Conservation (phyloP, 2,888 invertebrate genomes). For the Mesodorylaimus sp. region DNA sequence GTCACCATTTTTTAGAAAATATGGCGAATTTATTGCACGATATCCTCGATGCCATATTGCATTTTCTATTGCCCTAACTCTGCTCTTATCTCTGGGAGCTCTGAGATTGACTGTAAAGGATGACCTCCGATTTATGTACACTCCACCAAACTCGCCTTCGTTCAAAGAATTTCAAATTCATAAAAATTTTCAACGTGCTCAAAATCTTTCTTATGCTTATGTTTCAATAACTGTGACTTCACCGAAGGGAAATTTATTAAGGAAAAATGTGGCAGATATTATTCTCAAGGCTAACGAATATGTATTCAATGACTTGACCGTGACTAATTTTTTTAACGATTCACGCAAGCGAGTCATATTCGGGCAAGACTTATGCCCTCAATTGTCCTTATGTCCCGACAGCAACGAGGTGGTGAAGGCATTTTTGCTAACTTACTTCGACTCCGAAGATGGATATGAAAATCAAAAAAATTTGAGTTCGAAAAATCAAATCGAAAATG, state of each 20-base stretch:
- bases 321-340: slow-evolving; percentile 13
- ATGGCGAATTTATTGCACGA: slow-evolving; percentile 3
- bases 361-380: slow-evolving; percentile 22
- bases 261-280: slow-evolving; percentile 15
- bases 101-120: slow-evolving; percentile 16
- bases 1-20: too few relatives aligned
- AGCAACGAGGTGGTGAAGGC: slow-evolving; percentile 17
- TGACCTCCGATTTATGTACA: slow-evolving; percentile 27
- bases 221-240: neutral
- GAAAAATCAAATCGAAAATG: too few relatives aligned
- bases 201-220: neutral
- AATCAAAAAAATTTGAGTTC: too few relatives aligned
- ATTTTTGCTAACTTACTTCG: slow-evolving; percentile 20
- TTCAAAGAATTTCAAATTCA: slow-evolving; percentile 25
- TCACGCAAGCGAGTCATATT: slow-evolving; percentile 14
- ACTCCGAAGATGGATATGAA: too few relatives aligned
- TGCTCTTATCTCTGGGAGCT: neutral
- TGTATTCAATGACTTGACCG: slow-evolving; percentile 23
- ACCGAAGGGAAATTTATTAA: neutral
- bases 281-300: slow-evolving; percentile 18
- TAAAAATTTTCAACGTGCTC: slow-evolving; percentile 14
- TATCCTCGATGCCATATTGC: slow-evolving; percentile 4
- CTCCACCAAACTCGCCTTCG: slow-evolving; percentile 23
- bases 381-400: slow-evolving; percentile 20
- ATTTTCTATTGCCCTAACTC: slow-evolving; percentile 2